Evolutionary conservation across 2,888 invertebrate genomes (phyloP), one percentile per base, ranked within the genome.

Genomic region (Gari tellinella): DNA sequence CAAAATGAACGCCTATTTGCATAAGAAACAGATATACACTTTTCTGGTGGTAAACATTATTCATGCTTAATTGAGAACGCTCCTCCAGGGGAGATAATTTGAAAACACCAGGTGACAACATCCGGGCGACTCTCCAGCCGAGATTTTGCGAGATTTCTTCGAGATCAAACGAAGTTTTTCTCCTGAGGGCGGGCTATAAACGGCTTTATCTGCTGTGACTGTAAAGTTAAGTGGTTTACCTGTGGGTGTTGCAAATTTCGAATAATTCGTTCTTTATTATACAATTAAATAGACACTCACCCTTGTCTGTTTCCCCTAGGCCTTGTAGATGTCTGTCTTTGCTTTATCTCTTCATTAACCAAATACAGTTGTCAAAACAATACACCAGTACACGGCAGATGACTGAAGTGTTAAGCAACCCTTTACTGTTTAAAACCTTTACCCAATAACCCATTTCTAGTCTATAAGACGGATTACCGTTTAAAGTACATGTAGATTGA

Each of bases 241-340:
- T 37, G 56, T 37, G 37, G 64, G 43, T 68, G 60, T 53, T 58
- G 68, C 53, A 66, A 69, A 72, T 69, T 77, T 65, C 68, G 68
- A 61, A 52, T 76, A 76, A 77, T 72, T 77, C 69, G 56, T 72
- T 72, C 57, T 68, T 67, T 61, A 77, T 68, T 65, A 72, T 76
- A 51, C 63, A 67, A 69, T 69, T 65, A 69, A 45, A 52, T 46
- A 17, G 37, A 60, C 41, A 25, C 45, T 23, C 19, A 17, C 51
- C 40, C 21, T 51, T 41, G 51, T 52, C 8, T 15, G 12, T 31
- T 31, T 7, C 10, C 48, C 23, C 48, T 3, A 48, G 48, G 48
- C 48, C 12, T 3, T 4, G 48, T 48, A 12, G 19, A 31, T 31
- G 31, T 31, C 31, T 31, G 31, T 31, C 31, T 31, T 31, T 48